Base-by-base conservation (phyloP, 2,113 vertebrate species). In the Halcyon senegalensis region DNA sequence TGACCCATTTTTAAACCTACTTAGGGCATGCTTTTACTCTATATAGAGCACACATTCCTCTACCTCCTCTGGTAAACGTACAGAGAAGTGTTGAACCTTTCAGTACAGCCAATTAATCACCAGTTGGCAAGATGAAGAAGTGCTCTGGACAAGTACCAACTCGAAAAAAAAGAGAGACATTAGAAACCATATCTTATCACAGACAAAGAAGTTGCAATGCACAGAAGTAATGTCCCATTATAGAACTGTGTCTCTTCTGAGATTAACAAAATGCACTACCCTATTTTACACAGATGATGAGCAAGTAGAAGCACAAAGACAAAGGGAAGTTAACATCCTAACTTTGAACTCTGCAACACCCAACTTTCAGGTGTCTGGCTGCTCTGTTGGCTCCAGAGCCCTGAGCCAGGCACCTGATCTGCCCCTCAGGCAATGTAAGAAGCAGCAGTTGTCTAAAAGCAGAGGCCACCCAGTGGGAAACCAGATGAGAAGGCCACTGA, bases 81-180 rank as follows among this genome's bases (percentile, higher is more conserved):
- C 72, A 89, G 68, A 78, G 83, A 96, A 96, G 94, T 87, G 92
- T 94, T 96, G 96, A 97, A 95, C 91, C 91, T 95, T 92, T 94
- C 96, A 95, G 70, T 92, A 87, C 87, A 87, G 92, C 93, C 37
- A 90, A 93, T 97, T 97, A 97, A 97, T 97, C 96, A 97, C 85
- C 69, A 95, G 94, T 11, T 97, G 97, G 97, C 95, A 95, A 96
- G 93, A 89, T 78, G 95, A 96, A 97, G 79, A 96, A 96, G 87
- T 94, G 64, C 72, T 95, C 88, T 92, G 77, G 92, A 88, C 73
- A 94, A 96, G 76, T 84, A 96, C 87, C 96, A 97, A 89, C 67
- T 70, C 1, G 27, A 90, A 93, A 94, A 30, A 90, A 94, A 46
- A 92, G 92, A 1, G 53, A 92, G 44, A 76, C 70, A 69, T 90